Conservation (phyloP, 2,113 vertebrate genomes). For the Chlorodrepanis virens region DNA sequence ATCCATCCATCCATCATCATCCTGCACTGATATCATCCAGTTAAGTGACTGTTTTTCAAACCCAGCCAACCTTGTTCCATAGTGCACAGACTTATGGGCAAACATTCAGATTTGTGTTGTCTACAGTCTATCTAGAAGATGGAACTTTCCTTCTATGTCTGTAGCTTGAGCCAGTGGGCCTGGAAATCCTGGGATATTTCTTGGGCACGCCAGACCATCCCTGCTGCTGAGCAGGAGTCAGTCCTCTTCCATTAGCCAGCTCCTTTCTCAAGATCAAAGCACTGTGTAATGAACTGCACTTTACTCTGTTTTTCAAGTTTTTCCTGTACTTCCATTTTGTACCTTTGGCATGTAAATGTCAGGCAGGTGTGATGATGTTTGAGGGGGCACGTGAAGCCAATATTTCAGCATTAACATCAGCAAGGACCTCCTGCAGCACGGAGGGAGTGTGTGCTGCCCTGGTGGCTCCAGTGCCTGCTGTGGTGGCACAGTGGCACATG, state of each 20-base stretch:
- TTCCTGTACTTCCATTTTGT: slow-evolving; percentile 6
- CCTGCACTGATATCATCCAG: neutral
- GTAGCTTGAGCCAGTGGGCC: neutral
- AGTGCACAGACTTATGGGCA: neutral
- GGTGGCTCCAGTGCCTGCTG: neutral
- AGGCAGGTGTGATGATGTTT: slow-evolving; percentile 31
- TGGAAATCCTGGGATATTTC: neutral
- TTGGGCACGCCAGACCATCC: rapidly evolving
- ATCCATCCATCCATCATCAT: neutral
- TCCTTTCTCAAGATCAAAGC: slow-evolving; percentile 17
- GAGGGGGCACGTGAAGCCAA: neutral
- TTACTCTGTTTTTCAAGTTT: slow-evolving; percentile 16
- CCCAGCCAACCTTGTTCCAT: neutral
- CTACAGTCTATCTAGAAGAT: neutral
- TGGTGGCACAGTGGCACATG: neutral
- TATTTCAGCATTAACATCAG: neutral
- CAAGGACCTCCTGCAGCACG: neutral
- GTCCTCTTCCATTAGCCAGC: neutral
- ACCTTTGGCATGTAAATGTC: slow-evolving; percentile 29
- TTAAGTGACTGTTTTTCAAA: neutral
- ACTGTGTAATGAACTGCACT: neutral
- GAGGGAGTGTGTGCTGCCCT: neutral
- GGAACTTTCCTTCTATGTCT: neutral
- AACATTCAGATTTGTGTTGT: neutral
- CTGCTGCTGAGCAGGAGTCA: rapidly evolving